Percentiles rank a stretch among this genome's conserved stretches.
Evolutionary conservation across 2,113 vertebrate genomes (phyloP).

Genomic region (Plestiodon gilberti): DNA sequence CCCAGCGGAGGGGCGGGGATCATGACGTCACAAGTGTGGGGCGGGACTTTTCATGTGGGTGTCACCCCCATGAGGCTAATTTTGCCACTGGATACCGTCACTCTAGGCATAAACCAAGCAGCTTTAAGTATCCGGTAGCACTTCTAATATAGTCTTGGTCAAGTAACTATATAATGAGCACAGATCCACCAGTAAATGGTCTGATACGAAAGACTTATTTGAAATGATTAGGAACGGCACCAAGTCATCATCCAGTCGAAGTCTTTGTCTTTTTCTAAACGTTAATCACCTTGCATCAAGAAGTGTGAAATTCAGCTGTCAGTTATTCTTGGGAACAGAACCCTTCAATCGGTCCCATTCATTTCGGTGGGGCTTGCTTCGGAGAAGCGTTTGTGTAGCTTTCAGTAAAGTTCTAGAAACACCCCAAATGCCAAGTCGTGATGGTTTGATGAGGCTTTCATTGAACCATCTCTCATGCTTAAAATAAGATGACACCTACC

Average conservation of each 20-base stretch:
- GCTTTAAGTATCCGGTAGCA: neutral
- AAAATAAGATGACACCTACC: neutral
- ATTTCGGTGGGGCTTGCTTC: neutral
- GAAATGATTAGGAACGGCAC: neutral
- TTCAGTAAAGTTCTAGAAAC: conserved; percentile 22
- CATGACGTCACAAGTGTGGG: no score
- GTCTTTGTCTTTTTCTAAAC: neutral
- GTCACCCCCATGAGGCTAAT: no score
- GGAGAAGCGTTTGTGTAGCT: neutral
- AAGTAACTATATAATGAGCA: neutral
- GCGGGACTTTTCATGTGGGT: no score
- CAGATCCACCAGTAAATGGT: neutral
- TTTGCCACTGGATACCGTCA: no score
- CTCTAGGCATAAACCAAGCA: no score
- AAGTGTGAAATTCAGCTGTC: neutral
- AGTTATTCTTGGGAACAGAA: neutral
- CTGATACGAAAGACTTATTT: no score
- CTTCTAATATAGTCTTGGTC: neutral
- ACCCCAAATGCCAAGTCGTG: rapidly evolving
- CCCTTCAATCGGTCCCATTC: neutral
- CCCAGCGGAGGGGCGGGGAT: no score
- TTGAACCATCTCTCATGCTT: conserved; percentile 5
- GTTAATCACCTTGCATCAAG: neutral
- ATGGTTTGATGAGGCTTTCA: neutral
- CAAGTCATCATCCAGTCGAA: neutral